Percentiles rank a stretch among this genome's conserved stretches.
Conservation (phyloP, 2,888 invertebrate genomes). For the Acholoe squamosa region DNA sequence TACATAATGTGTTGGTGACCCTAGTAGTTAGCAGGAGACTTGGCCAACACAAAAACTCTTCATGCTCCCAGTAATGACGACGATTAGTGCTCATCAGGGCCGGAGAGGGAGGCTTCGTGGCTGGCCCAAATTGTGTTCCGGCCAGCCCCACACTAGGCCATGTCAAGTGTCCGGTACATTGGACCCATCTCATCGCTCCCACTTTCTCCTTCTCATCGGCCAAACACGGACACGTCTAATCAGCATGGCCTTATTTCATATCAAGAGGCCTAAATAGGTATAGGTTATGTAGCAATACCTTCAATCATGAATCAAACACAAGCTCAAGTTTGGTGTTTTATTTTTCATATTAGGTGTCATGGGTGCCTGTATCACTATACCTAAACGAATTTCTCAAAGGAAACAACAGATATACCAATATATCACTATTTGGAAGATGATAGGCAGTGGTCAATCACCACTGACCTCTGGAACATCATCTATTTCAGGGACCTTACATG, state of each 20-base stretch:
- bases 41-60: neutral
- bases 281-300: neutral
- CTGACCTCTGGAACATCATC: neutral
- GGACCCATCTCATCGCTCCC: neutral
- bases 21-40: conserved; percentile 40
- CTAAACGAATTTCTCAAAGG: too few relatives aligned
- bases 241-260: neutral
- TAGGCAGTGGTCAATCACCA: too few relatives aligned
- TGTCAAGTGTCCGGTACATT: conserved; percentile 1
- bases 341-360: too few relatives aligned
- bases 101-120: neutral
- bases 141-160: neutral
- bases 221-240: neutral
- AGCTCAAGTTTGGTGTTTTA: too few relatives aligned
- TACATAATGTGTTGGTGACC: conserved; percentile 36
- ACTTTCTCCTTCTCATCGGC: neutral
- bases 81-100: conserved; percentile 39
- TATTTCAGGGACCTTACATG: neutral
- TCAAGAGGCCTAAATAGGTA: neutral
- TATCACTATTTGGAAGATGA: too few relatives aligned
- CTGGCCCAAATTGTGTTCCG: conserved; percentile 19
- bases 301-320: neutral
- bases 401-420: too few relatives aligned
- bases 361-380: too few relatives aligned
- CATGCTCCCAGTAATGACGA: neutral